A percentile compares a stretch with the other conserved stretches of the same genome.
Evolutionary conservation across 2,113 vertebrate species (phyloP).

Genomic region (zebrafish (Danio rerio)): DNA sequence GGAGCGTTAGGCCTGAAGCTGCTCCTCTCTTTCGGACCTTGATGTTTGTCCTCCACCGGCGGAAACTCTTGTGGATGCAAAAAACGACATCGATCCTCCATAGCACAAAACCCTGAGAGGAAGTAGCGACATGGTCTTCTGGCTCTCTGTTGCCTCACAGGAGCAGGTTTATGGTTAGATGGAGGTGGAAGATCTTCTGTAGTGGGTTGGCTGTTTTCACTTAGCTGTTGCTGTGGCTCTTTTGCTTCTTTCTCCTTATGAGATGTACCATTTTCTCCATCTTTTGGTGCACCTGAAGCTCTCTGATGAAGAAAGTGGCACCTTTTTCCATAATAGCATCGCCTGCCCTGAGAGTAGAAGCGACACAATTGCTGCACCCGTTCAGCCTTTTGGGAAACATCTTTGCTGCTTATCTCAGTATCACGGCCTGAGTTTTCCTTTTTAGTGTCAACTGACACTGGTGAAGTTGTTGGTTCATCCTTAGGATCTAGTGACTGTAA

Average conservation of each 20-base stretch:
- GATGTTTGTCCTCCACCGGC: constrained; percentile 43
- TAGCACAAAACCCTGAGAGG: constrained; percentile 78
- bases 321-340: constrained; percentile 76
- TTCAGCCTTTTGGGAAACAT: constrained; percentile 3
- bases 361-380: constrained; percentile 69
- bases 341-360: constrained; percentile 77
- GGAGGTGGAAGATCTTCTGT: constrained; percentile 23
- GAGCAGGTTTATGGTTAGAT: constrained; percentile 22
- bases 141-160: constrained; percentile 32
- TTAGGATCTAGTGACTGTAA: constrained; percentile 16
- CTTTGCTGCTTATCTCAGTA: constrained; percentile 22
- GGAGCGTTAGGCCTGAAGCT: constrained; percentile 28
- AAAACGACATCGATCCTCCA: constrained; percentile 81
- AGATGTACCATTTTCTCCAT: constrained; percentile 36
- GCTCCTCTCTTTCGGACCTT: not conserved
- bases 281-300: constrained; percentile 40
- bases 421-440: constrained; percentile 45
- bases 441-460: constrained; percentile 16
- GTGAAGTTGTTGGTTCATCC: not conserved
- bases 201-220: not conserved
- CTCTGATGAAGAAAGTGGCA: constrained; percentile 78
- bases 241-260: not conserved
- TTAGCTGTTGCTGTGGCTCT: not conserved
- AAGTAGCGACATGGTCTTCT: constrained; percentile 77
- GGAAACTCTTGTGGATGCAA: constrained; percentile 75